These are phyloP conservation scores for Monopterus albus DNA, from an alignment of 2,113 vertebrate species.

Conservation along the genomic window DNA sequence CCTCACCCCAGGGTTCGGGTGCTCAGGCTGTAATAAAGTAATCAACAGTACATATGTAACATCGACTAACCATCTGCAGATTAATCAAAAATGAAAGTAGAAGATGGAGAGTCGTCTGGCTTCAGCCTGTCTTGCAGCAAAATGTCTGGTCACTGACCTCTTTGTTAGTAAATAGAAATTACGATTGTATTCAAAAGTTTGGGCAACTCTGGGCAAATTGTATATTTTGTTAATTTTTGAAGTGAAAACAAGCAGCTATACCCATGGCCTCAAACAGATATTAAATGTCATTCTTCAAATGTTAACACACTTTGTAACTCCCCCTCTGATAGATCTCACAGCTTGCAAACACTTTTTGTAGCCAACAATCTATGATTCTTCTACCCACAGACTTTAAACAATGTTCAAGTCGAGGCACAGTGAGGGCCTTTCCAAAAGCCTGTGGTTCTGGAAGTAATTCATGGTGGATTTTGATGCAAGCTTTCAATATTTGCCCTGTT, in stretches of 20 bases:
- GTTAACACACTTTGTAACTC: neutral
- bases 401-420: too few species aligned
- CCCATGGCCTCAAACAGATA: neutral
- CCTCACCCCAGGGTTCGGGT: conserved; percentile 88
- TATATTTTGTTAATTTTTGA: neutral
- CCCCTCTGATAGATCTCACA: neutral
- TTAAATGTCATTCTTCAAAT: too few species aligned
- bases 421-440: too few species aligned
- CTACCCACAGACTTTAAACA: too few species aligned
- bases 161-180: too few species aligned
- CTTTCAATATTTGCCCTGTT: neutral
- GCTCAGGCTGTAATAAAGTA: conserved; percentile 79
- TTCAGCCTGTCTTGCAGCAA: neutral
- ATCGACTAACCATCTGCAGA: too few species aligned
- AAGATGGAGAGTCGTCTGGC: too few species aligned
- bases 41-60: neutral
- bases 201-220: too few species aligned
- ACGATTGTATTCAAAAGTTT: too few species aligned
- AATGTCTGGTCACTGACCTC: neutral
- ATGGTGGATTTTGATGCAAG: neutral
- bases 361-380: neutral
- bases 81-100: neutral
- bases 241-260: neutral
- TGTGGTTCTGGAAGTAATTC: too few species aligned
- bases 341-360: neutral